A percentile compares a stretch with the other conserved stretches of the same genome.
phyloP scores from a whole-genome alignment of 2,113 vertebrate genomes.

The Etia nguti region DNA sequence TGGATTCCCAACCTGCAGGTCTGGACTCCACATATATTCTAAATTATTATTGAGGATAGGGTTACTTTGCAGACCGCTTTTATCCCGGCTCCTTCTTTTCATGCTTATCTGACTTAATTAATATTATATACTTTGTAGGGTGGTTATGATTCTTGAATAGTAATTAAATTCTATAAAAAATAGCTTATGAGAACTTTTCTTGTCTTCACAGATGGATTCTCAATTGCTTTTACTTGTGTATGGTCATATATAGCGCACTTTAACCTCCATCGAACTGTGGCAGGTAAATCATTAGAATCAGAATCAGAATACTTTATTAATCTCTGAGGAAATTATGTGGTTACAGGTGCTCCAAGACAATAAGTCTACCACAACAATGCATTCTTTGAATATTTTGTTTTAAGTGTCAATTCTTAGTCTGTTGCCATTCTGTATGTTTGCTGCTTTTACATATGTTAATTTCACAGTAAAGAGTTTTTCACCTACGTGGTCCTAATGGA shows the following conservation, averaged over 20 bases:
- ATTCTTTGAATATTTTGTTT: fast-evolving
- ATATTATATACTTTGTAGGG: not conserved
- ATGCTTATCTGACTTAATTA: not conserved
- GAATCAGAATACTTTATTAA: not conserved
- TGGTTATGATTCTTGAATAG: not conserved
- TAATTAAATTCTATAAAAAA: not conserved
- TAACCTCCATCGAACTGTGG: not conserved
- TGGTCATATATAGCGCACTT: not conserved
- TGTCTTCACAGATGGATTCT: not conserved
- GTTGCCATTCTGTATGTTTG: not conserved
- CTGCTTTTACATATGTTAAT: not conserved
- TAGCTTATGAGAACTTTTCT: not conserved
- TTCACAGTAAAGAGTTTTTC: not conserved
- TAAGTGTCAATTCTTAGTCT: no score
- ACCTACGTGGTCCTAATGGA: not conserved
- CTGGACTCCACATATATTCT: not conserved
- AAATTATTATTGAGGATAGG: not conserved
- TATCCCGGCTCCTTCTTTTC: not conserved
- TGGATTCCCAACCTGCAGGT: not conserved
- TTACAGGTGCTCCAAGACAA: not conserved
- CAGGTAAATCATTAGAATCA: not conserved
- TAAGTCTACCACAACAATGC: not conserved
- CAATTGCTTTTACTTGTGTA: not conserved
- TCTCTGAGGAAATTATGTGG: no score
- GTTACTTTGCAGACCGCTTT: not conserved